A percentile compares a stretch with the other conserved stretches of the same genome.
Evolutionary conservation across 2,888 invertebrate species (phyloP).

Genomic region (Abrostola triplasia): DNA sequence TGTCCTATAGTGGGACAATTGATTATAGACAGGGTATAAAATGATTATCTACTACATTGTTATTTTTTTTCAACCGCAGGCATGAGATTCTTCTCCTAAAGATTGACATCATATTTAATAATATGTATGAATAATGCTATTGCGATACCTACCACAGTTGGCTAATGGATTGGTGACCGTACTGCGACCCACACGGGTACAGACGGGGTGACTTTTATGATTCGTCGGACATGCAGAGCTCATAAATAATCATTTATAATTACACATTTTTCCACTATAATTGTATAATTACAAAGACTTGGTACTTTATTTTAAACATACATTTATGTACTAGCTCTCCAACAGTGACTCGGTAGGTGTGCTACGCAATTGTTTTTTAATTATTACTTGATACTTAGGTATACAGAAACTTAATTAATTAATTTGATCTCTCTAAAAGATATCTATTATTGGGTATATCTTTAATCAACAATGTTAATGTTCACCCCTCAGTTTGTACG

Average conservation of each 20-base stretch:
- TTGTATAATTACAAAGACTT: conserved; percentile 1
- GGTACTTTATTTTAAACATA: background rate
- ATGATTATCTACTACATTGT: no score
- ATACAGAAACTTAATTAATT: background rate
- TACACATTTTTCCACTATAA: background rate
- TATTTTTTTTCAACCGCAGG: no score
- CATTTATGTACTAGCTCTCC: background rate
- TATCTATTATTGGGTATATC: background rate
- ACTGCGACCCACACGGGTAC: background rate
- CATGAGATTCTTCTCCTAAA: no score
- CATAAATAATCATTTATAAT: conserved; percentile 4
- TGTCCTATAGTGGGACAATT: no score
- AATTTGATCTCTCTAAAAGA: no score
- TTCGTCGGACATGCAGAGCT: background rate
- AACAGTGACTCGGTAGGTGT: background rate
- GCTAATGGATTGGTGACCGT: no score
- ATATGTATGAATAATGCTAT: no score
- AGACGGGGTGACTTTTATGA: conserved; percentile 1
- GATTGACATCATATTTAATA: no score
- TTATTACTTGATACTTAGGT: no score
- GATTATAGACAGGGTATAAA: no score
- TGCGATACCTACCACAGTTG: no score
- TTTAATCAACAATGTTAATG: conserved; percentile 27
- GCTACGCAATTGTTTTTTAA: no score
- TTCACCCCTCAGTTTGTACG: conserved; percentile 30